phyloP scores from a whole-genome alignment of 2,113 vertebrate genomes.

The Atherinomorus stipes region DNA sequence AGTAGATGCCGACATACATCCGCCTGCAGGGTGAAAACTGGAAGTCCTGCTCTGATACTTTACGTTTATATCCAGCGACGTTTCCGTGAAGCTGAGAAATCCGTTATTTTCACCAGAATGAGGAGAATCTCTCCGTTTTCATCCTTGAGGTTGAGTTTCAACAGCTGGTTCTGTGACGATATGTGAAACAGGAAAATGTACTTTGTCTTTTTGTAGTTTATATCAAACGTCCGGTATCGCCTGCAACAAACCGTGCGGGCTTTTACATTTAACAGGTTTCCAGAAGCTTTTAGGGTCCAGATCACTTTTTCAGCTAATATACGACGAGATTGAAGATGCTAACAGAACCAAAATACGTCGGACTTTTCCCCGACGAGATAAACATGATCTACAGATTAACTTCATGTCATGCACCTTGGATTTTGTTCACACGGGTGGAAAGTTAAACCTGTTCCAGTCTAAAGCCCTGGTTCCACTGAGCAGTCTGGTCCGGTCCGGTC shows the following conservation, averaged over 20 bases:
- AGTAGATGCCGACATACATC: not conserved
- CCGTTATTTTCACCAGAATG: slow-evolving; percentile 32
- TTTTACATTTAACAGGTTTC: not conserved
- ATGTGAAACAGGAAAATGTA: slow-evolving; percentile 54
- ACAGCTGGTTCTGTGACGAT: slow-evolving; percentile 80
- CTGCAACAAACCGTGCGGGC: slow-evolving; percentile 15
- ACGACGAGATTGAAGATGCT: not conserved
- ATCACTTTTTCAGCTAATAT: slow-evolving; percentile 8
- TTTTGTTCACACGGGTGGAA: too few species aligned
- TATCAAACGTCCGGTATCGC: slow-evolving; percentile 1
- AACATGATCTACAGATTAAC: too few species aligned
- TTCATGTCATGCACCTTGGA: too few species aligned
- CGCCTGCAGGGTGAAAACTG: slow-evolving; percentile 12
- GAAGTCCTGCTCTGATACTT: slow-evolving; percentile 8
- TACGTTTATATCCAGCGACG: slow-evolving; percentile 15
- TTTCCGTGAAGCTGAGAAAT: slow-evolving; percentile 31
- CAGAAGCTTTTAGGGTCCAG: not conserved
- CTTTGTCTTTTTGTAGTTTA: slow-evolving; percentile 25
- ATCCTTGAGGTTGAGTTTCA: not conserved
- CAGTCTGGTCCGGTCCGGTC: too few species aligned
- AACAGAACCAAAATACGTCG: too few species aligned
- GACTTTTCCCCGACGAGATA: too few species aligned
- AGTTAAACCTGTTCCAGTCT: too few species aligned
- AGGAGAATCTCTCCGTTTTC: not conserved
- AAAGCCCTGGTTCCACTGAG: too few species aligned